phyloP scores from a whole-genome alignment of 2,113 vertebrate genomes.

The Oreochromis spilurus region DNA sequence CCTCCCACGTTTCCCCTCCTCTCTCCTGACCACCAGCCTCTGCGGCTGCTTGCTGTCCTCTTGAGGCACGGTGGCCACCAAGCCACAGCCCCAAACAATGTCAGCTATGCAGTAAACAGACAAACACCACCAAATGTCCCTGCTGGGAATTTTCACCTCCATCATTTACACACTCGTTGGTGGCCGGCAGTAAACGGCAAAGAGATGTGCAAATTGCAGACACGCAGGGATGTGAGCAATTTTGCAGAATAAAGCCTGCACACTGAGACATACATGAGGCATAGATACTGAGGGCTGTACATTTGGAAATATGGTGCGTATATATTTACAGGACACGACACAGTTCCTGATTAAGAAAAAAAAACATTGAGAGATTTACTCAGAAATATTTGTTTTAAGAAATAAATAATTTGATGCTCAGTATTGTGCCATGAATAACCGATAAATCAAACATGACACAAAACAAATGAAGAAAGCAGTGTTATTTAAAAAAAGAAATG shows the following conservation, averaged over 20 bases:
- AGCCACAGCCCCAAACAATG: slow-evolving; percentile 73
- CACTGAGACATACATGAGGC: background rate
- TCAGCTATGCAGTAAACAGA: slow-evolving; percentile 76
- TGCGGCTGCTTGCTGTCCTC: slow-evolving; percentile 34
- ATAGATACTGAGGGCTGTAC: background rate
- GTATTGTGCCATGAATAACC: background rate
- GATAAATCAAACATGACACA: background rate
- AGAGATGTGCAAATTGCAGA: slow-evolving; percentile 3
- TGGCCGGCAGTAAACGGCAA: background rate
- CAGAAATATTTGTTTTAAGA: background rate
- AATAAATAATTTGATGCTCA: background rate
- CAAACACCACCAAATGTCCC: slow-evolving; percentile 56
- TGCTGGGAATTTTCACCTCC: slow-evolving; percentile 36
- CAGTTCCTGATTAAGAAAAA: background rate
- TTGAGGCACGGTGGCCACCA: slow-evolving; percentile 39
- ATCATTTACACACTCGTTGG: slow-evolving; percentile 8
- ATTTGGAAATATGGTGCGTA: background rate
- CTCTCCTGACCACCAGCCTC: slow-evolving; percentile 55
- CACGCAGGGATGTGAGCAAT: background rate
- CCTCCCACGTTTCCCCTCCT: background rate
- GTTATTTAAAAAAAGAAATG: background rate
- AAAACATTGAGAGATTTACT: background rate
- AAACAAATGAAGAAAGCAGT: background rate
- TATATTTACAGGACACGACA: background rate
- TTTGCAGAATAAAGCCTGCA: background rate